Conservation (phyloP, 2,113 vertebrate genomes). For the Halcyon malimbica region DNA sequence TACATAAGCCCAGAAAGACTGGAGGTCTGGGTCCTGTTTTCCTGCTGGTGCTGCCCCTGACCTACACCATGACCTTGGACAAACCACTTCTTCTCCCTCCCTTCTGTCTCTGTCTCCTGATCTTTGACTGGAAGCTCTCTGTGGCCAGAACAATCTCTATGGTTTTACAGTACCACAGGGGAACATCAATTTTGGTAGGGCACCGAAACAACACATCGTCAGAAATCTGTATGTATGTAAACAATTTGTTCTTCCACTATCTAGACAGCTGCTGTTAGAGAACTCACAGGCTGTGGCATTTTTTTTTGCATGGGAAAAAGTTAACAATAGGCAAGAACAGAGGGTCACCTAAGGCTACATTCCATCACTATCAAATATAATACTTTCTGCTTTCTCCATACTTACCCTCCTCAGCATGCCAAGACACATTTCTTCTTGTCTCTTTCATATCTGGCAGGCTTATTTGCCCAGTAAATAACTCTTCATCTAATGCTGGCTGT, state of each 20-base stretch:
- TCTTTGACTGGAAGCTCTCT: background rate
- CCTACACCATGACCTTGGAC: background rate
- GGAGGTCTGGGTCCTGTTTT: background rate
- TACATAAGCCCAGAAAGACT: background rate
- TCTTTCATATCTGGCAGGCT: conserved; percentile 35
- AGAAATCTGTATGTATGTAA: background rate
- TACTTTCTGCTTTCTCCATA: conserved; percentile 35
- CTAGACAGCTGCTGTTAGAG: background rate
- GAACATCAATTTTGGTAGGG: background rate
- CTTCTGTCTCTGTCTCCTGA: background rate
- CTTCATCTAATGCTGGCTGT: background rate
- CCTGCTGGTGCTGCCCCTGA: background rate
- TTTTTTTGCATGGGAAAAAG: background rate
- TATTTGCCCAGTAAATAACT: conserved; percentile 33
- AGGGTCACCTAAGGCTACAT: conserved; percentile 54
- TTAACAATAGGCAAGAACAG: conserved; percentile 20
- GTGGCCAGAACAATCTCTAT: background rate
- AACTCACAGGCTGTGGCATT: background rate
- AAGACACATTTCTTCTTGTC: conserved; percentile 42
- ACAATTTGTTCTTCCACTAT: background rate
- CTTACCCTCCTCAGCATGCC: conserved; percentile 14
- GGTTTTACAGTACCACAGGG: background rate
- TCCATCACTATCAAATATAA: conserved; percentile 37
- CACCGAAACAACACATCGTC: background rate
- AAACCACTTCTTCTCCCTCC: background rate